These are phyloP conservation scores for Chymomyza procnemis DNA, from an alignment of 2,888 invertebrate species.

Conservation along the genomic window DNA sequence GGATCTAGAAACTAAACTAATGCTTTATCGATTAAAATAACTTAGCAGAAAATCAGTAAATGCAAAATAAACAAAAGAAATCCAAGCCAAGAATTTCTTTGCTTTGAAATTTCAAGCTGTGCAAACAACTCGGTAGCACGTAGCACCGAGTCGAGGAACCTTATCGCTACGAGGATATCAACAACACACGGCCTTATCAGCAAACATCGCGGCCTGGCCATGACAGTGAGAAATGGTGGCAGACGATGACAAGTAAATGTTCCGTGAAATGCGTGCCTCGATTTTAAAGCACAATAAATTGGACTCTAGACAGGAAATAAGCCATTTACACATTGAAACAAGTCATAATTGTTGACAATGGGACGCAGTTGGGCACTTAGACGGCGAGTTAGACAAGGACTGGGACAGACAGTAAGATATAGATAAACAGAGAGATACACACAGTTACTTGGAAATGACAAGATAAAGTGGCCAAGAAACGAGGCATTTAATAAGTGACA, in stretches of 20 bases:
- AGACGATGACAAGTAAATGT: constrained; percentile 42
- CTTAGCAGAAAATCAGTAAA: neutral
- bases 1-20: too few relatives aligned
- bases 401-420: constrained; percentile 32
- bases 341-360: constrained; percentile 70
- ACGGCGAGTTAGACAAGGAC: constrained; percentile 29
- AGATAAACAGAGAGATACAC: neutral
- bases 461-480: constrained; percentile 37
- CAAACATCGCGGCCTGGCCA: constrained; percentile 58
- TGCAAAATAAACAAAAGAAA: neutral
- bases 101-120: neutral
- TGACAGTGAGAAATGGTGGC: constrained; percentile 51
- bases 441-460: constrained; percentile 55
- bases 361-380: neutral
- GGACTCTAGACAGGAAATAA: constrained; percentile 60
- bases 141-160: constrained; percentile 21
- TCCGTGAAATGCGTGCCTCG: constrained; percentile 48
- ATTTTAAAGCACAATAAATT: constrained; percentile 9
- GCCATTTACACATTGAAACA: constrained; percentile 72
- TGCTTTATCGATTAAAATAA: neutral
- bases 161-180: constrained; percentile 58
- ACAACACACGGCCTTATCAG: constrained; percentile 47
- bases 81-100: neutral
- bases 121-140: constrained; percentile 50
- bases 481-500: constrained; percentile 66